Base-by-base conservation (phyloP, 2,888 invertebrate species). In the Clistopyga incitator region DNA sequence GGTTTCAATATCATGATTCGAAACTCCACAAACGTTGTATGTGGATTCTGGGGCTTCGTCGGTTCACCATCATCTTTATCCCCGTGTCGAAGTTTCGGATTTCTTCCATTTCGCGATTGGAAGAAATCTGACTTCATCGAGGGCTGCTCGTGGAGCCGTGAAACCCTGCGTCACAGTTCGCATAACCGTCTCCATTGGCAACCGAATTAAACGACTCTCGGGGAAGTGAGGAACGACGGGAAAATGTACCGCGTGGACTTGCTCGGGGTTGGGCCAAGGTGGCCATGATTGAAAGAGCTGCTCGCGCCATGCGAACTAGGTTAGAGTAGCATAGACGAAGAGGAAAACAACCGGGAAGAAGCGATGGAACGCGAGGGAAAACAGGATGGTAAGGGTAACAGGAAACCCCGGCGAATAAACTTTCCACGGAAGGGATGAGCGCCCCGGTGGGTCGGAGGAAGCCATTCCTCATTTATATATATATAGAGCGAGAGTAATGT, bases 331-430 rank as follows among this genome's bases (percentile, higher is more conserved):
- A 64, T 38, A 3, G 34, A n/a, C 50, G 34, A 45, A 3, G 13
- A 38, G 61, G 52, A 50, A 64, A 47, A 56, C 42, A 34, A 61
- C 47, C 29, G 54, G 23, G 25, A 6, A 52, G 29, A 20, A 54
- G 61, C 15, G 29, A 20, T 20, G 50, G 34, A 18, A 20, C 42
- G 54, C 34, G 29, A 11, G 38, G 54, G 3, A 54, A 29, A 68
- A 76, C 20, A 76, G 54, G 56, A 74, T 50, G 20, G 56, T 34
- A 34, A 45, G 29, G 50, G n/a, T 15, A 76, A 47, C 75, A 34
- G 59, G 70, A 70, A 76, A 64, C 34, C 52, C 42, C 15, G 42
- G 18, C 70, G 61, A 75, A 70, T 68, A 80, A 75, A 70, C 80
- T 75, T 80, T 75, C 42, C 25, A 29, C n/a, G 20, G 52, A 68